These are phyloP conservation scores for Leptosomus discolor DNA, from an alignment of 2,113 vertebrate species.

Conservation along the genomic window DNA sequence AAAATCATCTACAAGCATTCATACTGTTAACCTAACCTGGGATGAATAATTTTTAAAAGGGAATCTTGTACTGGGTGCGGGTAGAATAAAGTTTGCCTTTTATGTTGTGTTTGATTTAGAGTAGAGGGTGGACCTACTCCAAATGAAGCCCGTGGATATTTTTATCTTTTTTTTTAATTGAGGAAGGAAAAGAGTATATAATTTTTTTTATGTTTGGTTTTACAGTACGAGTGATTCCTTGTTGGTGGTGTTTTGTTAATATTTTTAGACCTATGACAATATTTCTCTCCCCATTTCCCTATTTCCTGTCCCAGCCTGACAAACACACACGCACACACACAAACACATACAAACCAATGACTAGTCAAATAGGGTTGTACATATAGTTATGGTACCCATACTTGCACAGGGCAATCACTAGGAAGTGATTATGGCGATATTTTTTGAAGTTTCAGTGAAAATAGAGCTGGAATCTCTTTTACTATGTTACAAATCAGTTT, in stretches of 20 bases:
- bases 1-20: not conserved
- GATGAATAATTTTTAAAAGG: not conserved
- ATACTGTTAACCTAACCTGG: not conserved
- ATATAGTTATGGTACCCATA: no score
- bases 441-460: not conserved
- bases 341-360: not conserved
- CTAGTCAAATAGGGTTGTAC: not conserved
- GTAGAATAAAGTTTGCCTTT: not conserved
- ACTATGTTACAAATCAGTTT: not conserved
- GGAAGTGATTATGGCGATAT: not conserved
- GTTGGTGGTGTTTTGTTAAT: not conserved
- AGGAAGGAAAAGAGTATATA: not conserved
- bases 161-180: not conserved
- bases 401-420: rapidly evolving
- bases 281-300: not conserved
- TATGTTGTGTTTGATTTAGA: not conserved
- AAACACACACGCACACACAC: no score
- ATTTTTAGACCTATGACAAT: not conserved
- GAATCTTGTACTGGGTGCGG: not conserved
- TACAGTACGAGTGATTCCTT: not conserved
- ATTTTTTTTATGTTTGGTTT: not conserved
- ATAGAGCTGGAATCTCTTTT: not conserved
- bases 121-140: not conserved
- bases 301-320: not conserved
- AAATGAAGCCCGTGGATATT: not conserved